Conservation (phyloP, 2,888 invertebrate species). For the Laspeyria flexula region DNA sequence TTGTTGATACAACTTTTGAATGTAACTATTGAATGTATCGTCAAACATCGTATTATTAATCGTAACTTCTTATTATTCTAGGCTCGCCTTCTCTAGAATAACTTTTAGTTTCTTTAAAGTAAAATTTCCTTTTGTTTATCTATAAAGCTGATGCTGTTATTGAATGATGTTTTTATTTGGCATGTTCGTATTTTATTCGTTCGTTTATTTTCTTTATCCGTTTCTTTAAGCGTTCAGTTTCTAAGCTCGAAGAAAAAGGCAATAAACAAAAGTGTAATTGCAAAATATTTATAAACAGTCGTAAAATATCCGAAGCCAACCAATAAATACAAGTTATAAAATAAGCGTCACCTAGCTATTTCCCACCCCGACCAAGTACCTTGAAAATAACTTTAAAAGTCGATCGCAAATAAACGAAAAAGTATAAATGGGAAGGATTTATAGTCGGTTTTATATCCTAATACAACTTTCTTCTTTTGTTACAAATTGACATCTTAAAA, state of each 20-base stretch:
- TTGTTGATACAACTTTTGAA: conserved; percentile 2
- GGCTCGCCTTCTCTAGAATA: too few relatives aligned
- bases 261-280: neutral
- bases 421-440: conserved; percentile 60
- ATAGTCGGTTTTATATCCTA: conserved; percentile 61
- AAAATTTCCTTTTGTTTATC: too few relatives aligned
- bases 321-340: conserved; percentile 36
- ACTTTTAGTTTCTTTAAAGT: too few relatives aligned
- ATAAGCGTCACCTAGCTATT: conserved; percentile 29
- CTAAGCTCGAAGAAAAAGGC: too few relatives aligned
- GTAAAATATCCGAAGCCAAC: conserved; percentile 6
- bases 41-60: too few relatives aligned
- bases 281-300: conserved; percentile 7
- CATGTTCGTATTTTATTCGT: too few relatives aligned
- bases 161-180: too few relatives aligned
- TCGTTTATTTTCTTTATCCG: too few relatives aligned
- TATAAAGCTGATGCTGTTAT: too few relatives aligned
- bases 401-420: conserved; percentile 62
- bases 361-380: conserved; percentile 40
- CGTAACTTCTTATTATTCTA: too few relatives aligned
- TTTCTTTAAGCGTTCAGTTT: too few relatives aligned
- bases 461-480: conserved; percentile 62
- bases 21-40: too few relatives aligned
- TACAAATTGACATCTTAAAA: conserved; percentile 64
- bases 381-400: conserved; percentile 56